A percentile compares a stretch with the other conserved stretches of the same genome.
Evolutionary conservation across 2,888 invertebrate species (phyloP).

Genomic region (Plagiodera versicolora): DNA sequence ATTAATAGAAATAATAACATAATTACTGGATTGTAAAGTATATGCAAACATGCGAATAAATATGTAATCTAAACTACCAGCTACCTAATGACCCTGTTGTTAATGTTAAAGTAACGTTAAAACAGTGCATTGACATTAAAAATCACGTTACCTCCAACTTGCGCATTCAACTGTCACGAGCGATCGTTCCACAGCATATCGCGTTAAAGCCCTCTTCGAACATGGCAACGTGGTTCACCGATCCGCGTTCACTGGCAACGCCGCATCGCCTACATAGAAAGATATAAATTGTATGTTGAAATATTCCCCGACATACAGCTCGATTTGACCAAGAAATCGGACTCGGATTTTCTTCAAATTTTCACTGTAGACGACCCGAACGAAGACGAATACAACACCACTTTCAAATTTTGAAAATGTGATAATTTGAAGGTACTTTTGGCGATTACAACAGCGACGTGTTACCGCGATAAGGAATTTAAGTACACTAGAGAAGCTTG

Average conservation of each 20-base stretch:
- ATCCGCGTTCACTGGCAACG: conserved; percentile 40
- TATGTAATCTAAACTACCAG: background rate
- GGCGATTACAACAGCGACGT: conserved; percentile 37
- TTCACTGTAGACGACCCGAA: conserved; percentile 35
- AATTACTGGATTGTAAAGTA: too few species aligned
- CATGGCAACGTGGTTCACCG: conserved; percentile 36
- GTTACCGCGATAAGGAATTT: conserved; percentile 42
- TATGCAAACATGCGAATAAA: background rate
- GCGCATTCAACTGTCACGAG: conserved; percentile 49
- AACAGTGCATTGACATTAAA: conserved; percentile 46
- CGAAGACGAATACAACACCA: conserved; percentile 30
- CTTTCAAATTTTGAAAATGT: conserved; percentile 36
- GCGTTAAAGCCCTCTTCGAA: conserved; percentile 39
- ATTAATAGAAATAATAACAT: too few species aligned
- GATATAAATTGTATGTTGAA: conserved; percentile 48
- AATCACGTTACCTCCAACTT: conserved; percentile 49
- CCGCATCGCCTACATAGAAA: conserved; percentile 50
- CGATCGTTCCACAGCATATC: conserved; percentile 40
- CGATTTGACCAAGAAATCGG: conserved; percentile 37
- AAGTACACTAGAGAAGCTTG: conserved; percentile 44
- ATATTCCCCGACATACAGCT: conserved; percentile 44
- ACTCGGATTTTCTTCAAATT: conserved; percentile 42
- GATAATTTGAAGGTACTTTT: conserved; percentile 36
- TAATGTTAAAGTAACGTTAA: conserved; percentile 14
- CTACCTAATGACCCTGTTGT: background rate